Base-by-base conservation (phyloP, 2,797 vertebrate genomes). In the Enteromius viviparus region DNA sequence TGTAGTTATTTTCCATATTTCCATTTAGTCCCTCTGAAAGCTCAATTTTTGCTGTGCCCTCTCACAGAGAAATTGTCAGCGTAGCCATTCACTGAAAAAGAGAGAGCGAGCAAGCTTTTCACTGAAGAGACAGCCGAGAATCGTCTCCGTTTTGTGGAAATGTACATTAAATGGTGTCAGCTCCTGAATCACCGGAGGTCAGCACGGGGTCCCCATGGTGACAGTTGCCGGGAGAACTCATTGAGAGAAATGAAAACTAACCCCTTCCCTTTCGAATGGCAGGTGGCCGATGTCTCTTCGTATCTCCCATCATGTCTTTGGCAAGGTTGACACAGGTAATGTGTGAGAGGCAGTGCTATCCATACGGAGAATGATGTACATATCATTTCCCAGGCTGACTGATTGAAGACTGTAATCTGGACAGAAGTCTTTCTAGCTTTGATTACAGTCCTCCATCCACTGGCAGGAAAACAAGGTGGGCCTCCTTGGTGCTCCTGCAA, bases 401-500 rank as follows among this genome's bases (percentile, higher is more conserved):
- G 95, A 96, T 95, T 95, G 94, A 96, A 96, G 94, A 95, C 95
- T 95, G 94, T 93, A 95, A 94, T 95, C 93, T 95, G 94, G 91
- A 86, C 90, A 92, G 93, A 92, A 95, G 93, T 94, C 95, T 96
- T 93, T 94, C 88, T 58, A 7, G 2, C 65, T 93, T 92, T 94
- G 95, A 94, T 93, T 95, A 93, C 91, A 92, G 93, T 91, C 92
- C 89, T 94, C 95, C 94, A 69, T 85, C 68, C 72, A 42, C 29
- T 88, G 91, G 91, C 89, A 92, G 93, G 90, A 92, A 94, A 95
- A 94, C 92, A 96, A 93, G 91, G 93, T 92, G 90, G 94, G 90
- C 91, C 91, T 95, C 92, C 94, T 94, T 91, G 86, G 91, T 85
- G 88, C 34, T 84, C 78, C 42, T 11, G 32, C 55, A 37, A 51